Percentiles rank a stretch among this genome's conserved stretches.
Evolutionary conservation across 2,888 invertebrate genomes (phyloP).

Genomic region (Netelia fuscicornis): DNA sequence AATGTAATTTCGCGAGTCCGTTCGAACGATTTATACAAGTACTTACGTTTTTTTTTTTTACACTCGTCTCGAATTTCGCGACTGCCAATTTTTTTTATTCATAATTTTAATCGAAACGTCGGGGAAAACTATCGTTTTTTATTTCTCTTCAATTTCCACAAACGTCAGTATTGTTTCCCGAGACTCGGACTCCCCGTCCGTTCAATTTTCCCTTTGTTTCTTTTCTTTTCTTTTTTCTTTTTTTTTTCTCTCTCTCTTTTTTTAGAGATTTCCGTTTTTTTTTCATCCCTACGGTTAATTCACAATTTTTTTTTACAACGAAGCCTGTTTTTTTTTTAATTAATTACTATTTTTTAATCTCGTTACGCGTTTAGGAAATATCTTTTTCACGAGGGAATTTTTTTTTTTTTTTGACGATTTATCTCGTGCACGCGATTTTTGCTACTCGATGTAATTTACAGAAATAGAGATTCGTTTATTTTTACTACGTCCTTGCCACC

Average conservation of each 20-base stretch:
- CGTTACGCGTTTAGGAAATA: constrained; percentile 2
- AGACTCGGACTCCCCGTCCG: constrained; percentile 30
- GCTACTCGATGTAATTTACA: constrained; percentile 49
- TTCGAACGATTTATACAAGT: constrained; percentile 9
- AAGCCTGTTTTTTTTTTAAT: not conserved
- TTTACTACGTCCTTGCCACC: constrained; percentile 12
- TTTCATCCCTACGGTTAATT: constrained; percentile 41
- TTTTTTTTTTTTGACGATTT: not conserved
- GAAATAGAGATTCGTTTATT: constrained; percentile 4
- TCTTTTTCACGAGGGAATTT: not conserved
- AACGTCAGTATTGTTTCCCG: constrained; percentile 59
- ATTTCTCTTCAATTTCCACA: constrained; percentile 5
- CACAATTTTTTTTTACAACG: constrained; percentile 13
- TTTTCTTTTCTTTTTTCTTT: constrained; percentile 2
- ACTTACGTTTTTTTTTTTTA: constrained; percentile 32
- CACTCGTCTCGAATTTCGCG: constrained; percentile 10
- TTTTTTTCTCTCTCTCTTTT: constrained; percentile 13
- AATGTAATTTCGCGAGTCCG: not conserved
- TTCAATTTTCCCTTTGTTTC: constrained; percentile 33
- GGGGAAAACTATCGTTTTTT: constrained; percentile 1
- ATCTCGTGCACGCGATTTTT: constrained; percentile 10
- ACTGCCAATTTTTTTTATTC: constrained; percentile 35
- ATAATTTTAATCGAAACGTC: constrained; percentile 20
- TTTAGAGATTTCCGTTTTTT: not conserved
- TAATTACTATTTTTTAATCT: constrained; percentile 27